Base-by-base conservation (phyloP, 2,888 invertebrate species). In the Sarcophaga carnaria region DNA sequence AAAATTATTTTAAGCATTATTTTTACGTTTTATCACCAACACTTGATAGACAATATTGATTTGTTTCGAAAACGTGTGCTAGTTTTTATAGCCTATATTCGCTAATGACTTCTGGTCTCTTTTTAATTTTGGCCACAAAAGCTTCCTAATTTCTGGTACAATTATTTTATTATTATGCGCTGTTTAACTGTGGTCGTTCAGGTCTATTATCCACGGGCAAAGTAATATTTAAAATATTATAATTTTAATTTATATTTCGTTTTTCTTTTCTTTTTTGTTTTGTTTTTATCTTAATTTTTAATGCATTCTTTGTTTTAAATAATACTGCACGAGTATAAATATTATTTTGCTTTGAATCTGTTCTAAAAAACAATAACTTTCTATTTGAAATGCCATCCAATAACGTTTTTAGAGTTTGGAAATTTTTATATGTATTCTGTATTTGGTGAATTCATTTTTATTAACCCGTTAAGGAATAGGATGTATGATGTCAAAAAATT, bases 111-210 rank as follows among this genome's bases (percentile, higher is more conserved):
- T 77, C 64, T 6, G n/a, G 12, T 14, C 10, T 5, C 70, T 27
- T 49, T 59, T 11, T 37, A 47, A 47, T 64, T 8, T 59, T 27
- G n/a, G 14, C 54, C 20, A 67, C 66, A 64, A 80, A 67, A 47
- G 49, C 8, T 82, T 80, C 80, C 75, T 75, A 79, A 85, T 83
- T 77, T 12, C 12, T 17, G 60, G 49, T 20, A 75, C 77, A 91
- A 91, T 91, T 91, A 91, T 90, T 90, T 88, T 74, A 54, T 74
- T 89, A 92, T 92, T 91, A 90, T 83, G 86, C 90, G 90, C 85
- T 89, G 80, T 79, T 89, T 90, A 90, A 75, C 60, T 89, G 47
- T 71, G 69, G 92, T 92, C 87, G 90, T 91, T 92, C 91, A 86
- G 91, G 88, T 91, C 90, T 90, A 91, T 91, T 91, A 91, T 87